A percentile compares a stretch with the other conserved stretches of the same genome.
These are phyloP conservation scores for Callipepla squamata DNA, from an alignment of 2,113 vertebrate genomes.

Conservation along the genomic window DNA sequence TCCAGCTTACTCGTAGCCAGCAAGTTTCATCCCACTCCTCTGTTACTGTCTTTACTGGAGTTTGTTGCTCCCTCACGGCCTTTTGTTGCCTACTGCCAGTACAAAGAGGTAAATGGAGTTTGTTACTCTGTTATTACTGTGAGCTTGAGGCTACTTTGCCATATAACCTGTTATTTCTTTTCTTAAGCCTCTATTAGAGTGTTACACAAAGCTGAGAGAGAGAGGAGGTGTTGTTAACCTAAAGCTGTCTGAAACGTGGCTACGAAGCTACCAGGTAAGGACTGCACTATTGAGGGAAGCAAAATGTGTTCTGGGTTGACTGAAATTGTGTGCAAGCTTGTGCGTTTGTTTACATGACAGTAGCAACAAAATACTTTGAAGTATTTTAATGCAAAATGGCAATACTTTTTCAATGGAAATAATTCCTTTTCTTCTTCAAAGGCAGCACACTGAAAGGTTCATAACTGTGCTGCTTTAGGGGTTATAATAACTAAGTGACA, in stretches of 20 bases:
- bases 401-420: background rate
- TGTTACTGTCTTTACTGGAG: constrained; percentile 86
- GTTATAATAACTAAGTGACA: background rate
- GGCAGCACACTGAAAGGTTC: background rate
- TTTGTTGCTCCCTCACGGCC: constrained; percentile 95
- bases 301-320: background rate
- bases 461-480: background rate
- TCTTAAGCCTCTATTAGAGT: constrained; percentile 90
- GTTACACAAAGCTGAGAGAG: constrained; percentile 93
- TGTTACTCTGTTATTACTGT: background rate
- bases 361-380: background rate
- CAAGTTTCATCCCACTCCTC: constrained; percentile 88
- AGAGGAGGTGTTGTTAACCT: constrained; percentile 89
- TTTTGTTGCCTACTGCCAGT: constrained; percentile 94
- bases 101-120: constrained; percentile 88
- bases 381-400: background rate
- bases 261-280: constrained; percentile 94
- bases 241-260: constrained; percentile 92
- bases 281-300: background rate
- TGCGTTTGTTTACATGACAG: background rate
- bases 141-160: background rate
- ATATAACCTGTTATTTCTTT: background rate
- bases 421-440: background rate
- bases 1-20: constrained; percentile 92
- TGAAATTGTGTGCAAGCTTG: background rate